phyloP scores from a whole-genome alignment of 2,797 vertebrate genomes.

The Danio choprae region DNA sequence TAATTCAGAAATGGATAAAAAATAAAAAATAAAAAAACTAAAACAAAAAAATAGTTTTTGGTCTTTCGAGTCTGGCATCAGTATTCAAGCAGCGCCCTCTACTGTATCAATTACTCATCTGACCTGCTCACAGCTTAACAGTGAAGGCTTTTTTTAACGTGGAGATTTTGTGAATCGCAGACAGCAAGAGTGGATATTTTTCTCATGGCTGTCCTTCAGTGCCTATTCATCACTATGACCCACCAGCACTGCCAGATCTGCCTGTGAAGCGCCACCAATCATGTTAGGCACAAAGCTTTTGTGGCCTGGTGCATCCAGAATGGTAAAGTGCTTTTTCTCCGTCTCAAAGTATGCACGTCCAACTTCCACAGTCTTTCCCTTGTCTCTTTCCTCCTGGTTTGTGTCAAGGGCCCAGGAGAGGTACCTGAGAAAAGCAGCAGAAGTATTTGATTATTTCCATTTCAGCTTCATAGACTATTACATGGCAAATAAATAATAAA shows the following conservation, averaged over 20 bases:
- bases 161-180: neutral
- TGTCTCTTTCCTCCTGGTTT: conserved; percentile 97
- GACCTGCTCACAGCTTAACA: neutral
- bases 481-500: no score
- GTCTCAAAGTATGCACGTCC: conserved; percentile 98
- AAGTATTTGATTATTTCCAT: no score
- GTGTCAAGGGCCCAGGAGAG: conserved; percentile 98
- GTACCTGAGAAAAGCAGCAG: conserved; percentile 80
- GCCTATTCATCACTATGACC: conserved; percentile 65
- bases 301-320: conserved; percentile 96
- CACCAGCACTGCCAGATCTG: conserved; percentile 96
- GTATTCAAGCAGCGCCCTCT: conserved; percentile 40
- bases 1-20: neutral
- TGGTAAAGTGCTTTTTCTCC: conserved; percentile 98
- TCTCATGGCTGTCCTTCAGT: neutral
- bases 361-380: conserved; percentile 98
- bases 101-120: neutral
- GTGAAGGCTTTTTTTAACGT: no score
- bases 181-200: neutral
- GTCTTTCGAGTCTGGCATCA: neutral
- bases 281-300: conserved; percentile 99
- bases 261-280: conserved; percentile 97
- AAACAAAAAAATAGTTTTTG: neutral
- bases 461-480: no score
- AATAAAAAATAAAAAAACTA: no score